phyloP scores from a whole-genome alignment of 2,113 vertebrate genomes.

The Gnathochromis pfefferi region DNA sequence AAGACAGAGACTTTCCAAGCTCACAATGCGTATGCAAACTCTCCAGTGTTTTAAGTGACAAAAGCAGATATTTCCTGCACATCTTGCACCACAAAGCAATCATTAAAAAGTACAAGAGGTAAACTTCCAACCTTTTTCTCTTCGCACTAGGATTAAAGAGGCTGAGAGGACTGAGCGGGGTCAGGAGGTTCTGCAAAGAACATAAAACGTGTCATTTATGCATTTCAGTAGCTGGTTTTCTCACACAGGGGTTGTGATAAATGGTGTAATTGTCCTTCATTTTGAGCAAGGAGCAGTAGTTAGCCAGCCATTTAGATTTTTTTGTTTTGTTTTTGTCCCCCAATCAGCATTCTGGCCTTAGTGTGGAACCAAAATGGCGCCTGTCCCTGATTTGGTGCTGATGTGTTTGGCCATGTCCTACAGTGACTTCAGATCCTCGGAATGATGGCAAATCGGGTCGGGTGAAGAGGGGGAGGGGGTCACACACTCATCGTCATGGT shows the following conservation, averaged over 20 bases:
- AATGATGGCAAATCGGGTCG: conserved; percentile 80
- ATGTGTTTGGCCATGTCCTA: conserved; percentile 87
- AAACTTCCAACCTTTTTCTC: conserved; percentile 51
- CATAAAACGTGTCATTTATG: conserved; percentile 75
- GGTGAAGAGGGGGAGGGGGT: conserved; percentile 66
- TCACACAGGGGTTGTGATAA: conserved; percentile 69
- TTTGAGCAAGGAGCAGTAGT: conserved; percentile 87
- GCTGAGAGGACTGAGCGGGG: neutral
- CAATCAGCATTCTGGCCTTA: conserved; percentile 48
- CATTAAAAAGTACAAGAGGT: conserved; percentile 66
- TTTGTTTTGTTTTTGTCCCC: conserved; percentile 26
- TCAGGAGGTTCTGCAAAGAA: conserved; percentile 21
- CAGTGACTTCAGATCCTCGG: conserved; percentile 84
- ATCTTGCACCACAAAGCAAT: conserved; percentile 72
- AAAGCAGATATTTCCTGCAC: conserved; percentile 77
- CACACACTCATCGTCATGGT: conserved; percentile 99
- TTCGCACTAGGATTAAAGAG: conserved; percentile 14
- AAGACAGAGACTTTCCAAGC: conserved; percentile 60
- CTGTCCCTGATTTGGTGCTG: conserved; percentile 73
- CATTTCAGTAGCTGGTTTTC: conserved; percentile 82
- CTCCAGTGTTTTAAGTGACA: conserved; percentile 87
- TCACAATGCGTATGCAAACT: conserved; percentile 81
- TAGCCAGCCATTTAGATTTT: conserved; percentile 64
- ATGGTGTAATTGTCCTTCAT: conserved; percentile 84
- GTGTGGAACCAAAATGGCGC: conserved; percentile 58